These are phyloP conservation scores for Linepithema humile DNA, from an alignment of 1,140 invertebrate species.

Conservation along the genomic window DNA sequence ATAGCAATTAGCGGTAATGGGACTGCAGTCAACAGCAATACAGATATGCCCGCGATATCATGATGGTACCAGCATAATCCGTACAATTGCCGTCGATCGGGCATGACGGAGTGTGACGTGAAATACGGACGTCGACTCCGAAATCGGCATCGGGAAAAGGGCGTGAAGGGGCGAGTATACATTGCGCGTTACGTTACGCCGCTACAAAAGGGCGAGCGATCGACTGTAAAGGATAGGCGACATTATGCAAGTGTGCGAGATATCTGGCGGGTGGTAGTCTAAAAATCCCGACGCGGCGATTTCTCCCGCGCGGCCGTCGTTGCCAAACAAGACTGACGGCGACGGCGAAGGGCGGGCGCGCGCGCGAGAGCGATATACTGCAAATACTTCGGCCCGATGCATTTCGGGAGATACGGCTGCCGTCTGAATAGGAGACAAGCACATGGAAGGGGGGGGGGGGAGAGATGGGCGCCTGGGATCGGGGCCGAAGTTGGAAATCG, in stretches of 20 bases:
- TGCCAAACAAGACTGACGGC: conserved; percentile 46
- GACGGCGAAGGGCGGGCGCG: conserved; percentile 4
- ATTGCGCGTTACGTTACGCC: conserved; percentile 34
- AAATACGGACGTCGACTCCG: conserved; percentile 24
- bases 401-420: conserved; percentile 60
- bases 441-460: background rate
- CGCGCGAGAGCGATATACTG: conserved; percentile 55
- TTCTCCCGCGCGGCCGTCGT: conserved; percentile 22
- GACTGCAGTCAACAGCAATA: conserved; percentile 6
- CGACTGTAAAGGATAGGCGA: conserved; percentile 41
- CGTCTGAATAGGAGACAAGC: conserved; percentile 43
- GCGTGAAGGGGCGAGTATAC: background rate
- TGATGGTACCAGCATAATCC: conserved; percentile 44
- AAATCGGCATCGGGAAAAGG: background rate
- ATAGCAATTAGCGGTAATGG: conserved; percentile 35
- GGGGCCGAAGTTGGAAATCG: conserved; percentile 64
- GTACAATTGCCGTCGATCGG: conserved; percentile 19
- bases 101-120: background rate
- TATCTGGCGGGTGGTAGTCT: background rate
- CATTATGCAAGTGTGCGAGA: conserved; percentile 36
- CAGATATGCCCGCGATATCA: conserved; percentile 18
- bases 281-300: conserved; percentile 51
- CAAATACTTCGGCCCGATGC: conserved; percentile 59
- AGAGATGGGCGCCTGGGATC: conserved; percentile 5
- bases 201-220: conserved; percentile 40